Base-by-base conservation (phyloP, 2,797 vertebrate species). In the Muscicapa striata region DNA sequence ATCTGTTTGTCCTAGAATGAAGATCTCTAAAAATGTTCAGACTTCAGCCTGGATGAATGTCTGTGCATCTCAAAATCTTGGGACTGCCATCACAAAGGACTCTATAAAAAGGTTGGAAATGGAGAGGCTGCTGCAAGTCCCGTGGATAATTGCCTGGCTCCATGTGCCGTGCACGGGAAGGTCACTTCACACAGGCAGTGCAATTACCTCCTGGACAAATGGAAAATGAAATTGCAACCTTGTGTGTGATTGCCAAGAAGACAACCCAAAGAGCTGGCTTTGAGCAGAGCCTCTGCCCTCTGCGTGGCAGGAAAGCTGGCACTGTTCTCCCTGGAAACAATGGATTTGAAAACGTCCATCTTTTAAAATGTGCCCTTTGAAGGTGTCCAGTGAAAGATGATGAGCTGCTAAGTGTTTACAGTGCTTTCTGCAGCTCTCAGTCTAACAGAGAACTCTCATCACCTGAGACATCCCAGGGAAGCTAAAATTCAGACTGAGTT, bases 141-240 rank as follows among this genome's bases (percentile, higher is more conserved):
- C 4, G 3, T 16, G 27, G 88, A 61, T 88, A 88, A 83, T 88
- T 88, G 86, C 69, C 69, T 86, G 90, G 43, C 76, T 91, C 46
- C 7, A 6, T 4, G 10, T 11, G 80, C 68, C 0, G 2, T 12
- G 6, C 23, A 58, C 48, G 10, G 83, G 51, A 13, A 55, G 52
- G 90, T 85, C 36, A 46, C 68, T 79, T 48, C 64, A 43, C 17
- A 13, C 79, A 74, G 87, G 91, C 79, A 63, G 2, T 30, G 72
- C 79, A 73, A 77, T 91, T 93, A 87, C 78, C 88, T 77, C 2
- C 84, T 6, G 7, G 29, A 80, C 73, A 75, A 76, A 73, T 81
- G 84, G 92, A 81, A 93, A 90, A 72, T 52, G 88, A 84, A 93
- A 88, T 81, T 69, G 74, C 80, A 86, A 48, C 86, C 89, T 84